Evolutionary conservation across 2,888 invertebrate genomes (phyloP).

Genomic region (Drosophila lacicola): DNA sequence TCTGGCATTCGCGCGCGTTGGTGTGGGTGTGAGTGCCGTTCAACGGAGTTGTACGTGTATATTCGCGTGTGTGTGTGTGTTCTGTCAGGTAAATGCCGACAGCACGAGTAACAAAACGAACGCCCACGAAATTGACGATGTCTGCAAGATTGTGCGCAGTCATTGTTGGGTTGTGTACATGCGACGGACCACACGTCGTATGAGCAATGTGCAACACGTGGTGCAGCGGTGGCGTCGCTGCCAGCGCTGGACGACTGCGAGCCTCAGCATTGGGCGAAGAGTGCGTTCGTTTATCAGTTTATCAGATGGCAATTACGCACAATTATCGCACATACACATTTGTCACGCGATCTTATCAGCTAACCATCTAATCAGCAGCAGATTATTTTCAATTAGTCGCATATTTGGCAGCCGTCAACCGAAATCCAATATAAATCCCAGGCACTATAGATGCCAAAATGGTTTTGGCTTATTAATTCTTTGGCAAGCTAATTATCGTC

Average conservation of each 20-base stretch:
- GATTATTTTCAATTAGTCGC: slow-evolving; percentile 76
- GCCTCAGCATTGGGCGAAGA: slow-evolving; percentile 16
- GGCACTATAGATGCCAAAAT: slow-evolving; percentile 10
- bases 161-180: slow-evolving; percentile 25
- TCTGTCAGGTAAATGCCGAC: slow-evolving; percentile 43
- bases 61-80: slow-evolving; percentile 12
- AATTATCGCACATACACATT: slow-evolving; percentile 55
- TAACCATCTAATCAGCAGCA: slow-evolving; percentile 59
- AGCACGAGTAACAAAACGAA: slow-evolving; percentile 51
- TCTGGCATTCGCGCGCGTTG: slow-evolving; percentile 1
- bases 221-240: slow-evolving; percentile 20
- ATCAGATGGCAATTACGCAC: slow-evolving; percentile 75
- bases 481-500: slow-evolving; percentile 30
- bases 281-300: slow-evolving; percentile 52
- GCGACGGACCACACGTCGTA: slow-evolving; percentile 41
- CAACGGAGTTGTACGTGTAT: slow-evolving; percentile 45
- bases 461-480: slow-evolving; percentile 47
- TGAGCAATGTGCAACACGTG: slow-evolving; percentile 75
- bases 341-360: slow-evolving; percentile 55
- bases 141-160: slow-evolving; percentile 72
- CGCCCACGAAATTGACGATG: slow-evolving; percentile 46
- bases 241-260: slow-evolving; percentile 4
- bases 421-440: slow-evolving; percentile 74
- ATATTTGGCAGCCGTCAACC: slow-evolving; percentile 57
- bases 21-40: slow-evolving; percentile 26